phyloP scores from a whole-genome alignment of 2,113 vertebrate genomes.

The Chamaetylas fuelleborni region DNA sequence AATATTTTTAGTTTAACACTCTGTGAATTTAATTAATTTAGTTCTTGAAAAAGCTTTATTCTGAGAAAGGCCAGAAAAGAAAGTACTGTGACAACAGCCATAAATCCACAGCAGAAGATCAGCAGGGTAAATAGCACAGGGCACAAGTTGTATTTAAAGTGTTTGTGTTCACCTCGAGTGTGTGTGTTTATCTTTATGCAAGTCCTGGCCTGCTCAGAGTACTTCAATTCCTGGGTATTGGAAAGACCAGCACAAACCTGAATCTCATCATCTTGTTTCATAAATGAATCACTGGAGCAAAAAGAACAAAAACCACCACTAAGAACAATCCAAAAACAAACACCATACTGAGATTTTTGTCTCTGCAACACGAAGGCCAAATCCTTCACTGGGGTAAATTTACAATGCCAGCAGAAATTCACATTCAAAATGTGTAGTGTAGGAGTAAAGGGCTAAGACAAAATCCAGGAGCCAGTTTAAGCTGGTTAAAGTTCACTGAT shows the following conservation, averaged over 20 bases:
- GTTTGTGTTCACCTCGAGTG: background rate
- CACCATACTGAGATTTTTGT: background rate
- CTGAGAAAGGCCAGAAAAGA: background rate
- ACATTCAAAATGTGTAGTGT: background rate
- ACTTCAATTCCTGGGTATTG: slow-evolving; percentile 36
- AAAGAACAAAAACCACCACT: background rate
- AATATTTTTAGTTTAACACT: background rate
- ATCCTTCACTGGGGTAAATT: background rate
- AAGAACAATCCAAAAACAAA: slow-evolving; percentile 15
- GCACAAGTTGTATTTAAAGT: background rate
- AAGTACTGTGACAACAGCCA: slow-evolving; percentile 30
- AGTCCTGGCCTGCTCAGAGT: slow-evolving; percentile 13
- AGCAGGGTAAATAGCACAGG: background rate
- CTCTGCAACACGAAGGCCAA: background rate
- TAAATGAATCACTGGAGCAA: slow-evolving; percentile 44
- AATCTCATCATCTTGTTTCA: slow-evolving; percentile 39
- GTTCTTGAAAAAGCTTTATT: slow-evolving; percentile 5
- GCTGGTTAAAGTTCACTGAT: background rate
- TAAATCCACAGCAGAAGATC: slow-evolving; percentile 27
- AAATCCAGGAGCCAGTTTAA: background rate
- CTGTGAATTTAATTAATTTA: slow-evolving; percentile 8
- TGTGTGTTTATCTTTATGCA: slow-evolving; percentile 13
- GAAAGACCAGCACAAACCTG: slow-evolving; percentile 40
- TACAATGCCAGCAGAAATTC: background rate
- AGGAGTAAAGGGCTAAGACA: background rate